phyloP scores from a whole-genome alignment of 2,113 vertebrate genomes.

The Sturnus vulgaris region DNA sequence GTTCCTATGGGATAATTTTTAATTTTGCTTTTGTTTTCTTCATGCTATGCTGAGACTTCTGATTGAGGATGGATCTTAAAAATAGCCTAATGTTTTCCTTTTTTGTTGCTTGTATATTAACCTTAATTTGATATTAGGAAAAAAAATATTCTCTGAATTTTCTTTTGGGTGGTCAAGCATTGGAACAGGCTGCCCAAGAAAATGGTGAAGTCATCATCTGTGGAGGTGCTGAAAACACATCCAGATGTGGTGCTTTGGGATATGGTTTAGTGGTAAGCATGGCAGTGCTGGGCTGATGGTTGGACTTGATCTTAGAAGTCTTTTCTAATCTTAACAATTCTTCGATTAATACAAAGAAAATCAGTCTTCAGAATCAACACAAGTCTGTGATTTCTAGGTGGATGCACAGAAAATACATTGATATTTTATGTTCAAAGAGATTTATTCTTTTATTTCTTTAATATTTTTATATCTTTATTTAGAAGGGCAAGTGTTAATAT shows the following conservation, averaged over 20 bases:
- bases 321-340: not conserved
- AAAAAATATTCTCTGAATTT: not conserved
- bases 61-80: not conserved
- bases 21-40: fast-evolving
- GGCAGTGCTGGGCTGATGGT: not conserved
- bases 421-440: not conserved
- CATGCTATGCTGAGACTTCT: not conserved
- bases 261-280: not conserved
- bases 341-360: not conserved
- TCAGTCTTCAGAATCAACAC: not conserved
- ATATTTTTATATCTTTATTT: not conserved
- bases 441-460: not conserved
- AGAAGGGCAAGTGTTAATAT: not conserved
- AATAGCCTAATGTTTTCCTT: not conserved
- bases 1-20: not conserved
- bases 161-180: not conserved
- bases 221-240: not conserved
- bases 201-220: too few species aligned
- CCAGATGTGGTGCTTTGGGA: not conserved
- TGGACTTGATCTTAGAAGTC: not conserved
- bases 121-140: not conserved
- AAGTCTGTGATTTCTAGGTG: not conserved
- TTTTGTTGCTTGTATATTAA: not conserved
- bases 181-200: too few species aligned
- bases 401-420: not conserved